Evolutionary conservation across 2,797 vertebrate species (phyloP).

Genomic region (Xyrichtys novacula): DNA sequence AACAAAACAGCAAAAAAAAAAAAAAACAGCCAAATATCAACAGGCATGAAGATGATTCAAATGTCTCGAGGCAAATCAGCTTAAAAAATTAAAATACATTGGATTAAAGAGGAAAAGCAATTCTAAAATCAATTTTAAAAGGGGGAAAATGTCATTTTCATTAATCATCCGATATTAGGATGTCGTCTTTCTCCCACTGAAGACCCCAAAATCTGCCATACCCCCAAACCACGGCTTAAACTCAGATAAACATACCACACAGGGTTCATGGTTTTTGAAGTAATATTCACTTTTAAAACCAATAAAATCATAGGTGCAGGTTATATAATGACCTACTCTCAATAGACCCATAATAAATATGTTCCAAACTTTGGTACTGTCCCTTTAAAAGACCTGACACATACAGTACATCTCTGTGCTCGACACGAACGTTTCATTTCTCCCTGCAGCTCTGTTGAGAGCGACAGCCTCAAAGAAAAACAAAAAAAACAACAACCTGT

Average conservation of each 20-base stretch:
- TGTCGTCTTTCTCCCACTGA: constrained; percentile 32
- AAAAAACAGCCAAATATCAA: background rate
- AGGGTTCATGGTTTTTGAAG: no score
- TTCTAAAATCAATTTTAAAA: constrained; percentile 25
- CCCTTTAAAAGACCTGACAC: constrained; percentile 12
- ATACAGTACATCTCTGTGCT: no score
- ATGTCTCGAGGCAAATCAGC: constrained; percentile 1
- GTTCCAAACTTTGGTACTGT: background rate
- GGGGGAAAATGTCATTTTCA: constrained; percentile 27
- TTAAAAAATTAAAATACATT: constrained; percentile 18
- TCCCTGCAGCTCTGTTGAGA: background rate
- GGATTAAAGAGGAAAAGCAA: background rate
- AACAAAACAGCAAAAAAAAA: no score
- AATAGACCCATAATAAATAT: no score
- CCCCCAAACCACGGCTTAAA: constrained; percentile 7
- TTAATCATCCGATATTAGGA: constrained; percentile 33
- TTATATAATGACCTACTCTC: no score
- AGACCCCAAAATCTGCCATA: constrained; percentile 5
- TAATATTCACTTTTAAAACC: no score
- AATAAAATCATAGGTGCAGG: no score
- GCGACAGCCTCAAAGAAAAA: background rate
- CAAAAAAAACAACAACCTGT: background rate
- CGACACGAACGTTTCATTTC: no score
- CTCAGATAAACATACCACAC: background rate
- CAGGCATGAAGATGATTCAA: constrained; percentile 8